Conservation (phyloP, 1,140 invertebrate genomes). For the Philaenus spumarius region DNA sequence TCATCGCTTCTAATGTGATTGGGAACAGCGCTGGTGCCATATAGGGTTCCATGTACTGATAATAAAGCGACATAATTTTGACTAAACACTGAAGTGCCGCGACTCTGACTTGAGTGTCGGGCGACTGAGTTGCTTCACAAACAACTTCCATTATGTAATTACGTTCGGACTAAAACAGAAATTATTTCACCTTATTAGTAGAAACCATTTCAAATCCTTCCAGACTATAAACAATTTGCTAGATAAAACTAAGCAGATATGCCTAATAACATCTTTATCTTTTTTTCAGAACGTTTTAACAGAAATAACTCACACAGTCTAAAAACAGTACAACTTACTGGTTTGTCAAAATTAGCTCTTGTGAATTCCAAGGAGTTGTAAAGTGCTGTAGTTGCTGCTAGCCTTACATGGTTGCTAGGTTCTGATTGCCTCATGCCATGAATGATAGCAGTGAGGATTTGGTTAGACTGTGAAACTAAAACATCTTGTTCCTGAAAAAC, state of each 20-base stretch:
- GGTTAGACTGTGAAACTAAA: constrained; percentile 85
- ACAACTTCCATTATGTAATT: constrained; percentile 99
- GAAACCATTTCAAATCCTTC: no score
- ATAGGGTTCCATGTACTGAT: constrained; percentile 98
- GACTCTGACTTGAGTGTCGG: constrained; percentile 85
- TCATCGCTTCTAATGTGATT: constrained; percentile 98
- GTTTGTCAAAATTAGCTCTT: constrained; percentile 96
- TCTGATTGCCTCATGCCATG: constrained; percentile 90
- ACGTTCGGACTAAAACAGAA: constrained; percentile 64
- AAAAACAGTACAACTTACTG: constrained; percentile 47
- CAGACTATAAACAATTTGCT: no score
- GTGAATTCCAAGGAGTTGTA: constrained; percentile 99
- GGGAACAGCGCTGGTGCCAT: constrained; percentile 98
- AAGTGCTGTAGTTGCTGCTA: constrained; percentile 94
- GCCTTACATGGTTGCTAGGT: constrained; percentile 73
- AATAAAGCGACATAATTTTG: constrained; percentile 98
- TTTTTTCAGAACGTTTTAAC: neutral
- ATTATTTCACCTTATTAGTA: constrained; percentile 17
- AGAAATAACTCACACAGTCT: neutral
- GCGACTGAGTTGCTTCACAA: constrained; percentile 81
- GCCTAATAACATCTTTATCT: neutral
- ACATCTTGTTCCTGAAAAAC: constrained; percentile 72
- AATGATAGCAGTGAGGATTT: constrained; percentile 97
- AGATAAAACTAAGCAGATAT: neutral
- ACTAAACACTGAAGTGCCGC: constrained; percentile 97